Evolutionary conservation across 2,113 vertebrate genomes (phyloP).

Genomic region (Platycercus adscitus): DNA sequence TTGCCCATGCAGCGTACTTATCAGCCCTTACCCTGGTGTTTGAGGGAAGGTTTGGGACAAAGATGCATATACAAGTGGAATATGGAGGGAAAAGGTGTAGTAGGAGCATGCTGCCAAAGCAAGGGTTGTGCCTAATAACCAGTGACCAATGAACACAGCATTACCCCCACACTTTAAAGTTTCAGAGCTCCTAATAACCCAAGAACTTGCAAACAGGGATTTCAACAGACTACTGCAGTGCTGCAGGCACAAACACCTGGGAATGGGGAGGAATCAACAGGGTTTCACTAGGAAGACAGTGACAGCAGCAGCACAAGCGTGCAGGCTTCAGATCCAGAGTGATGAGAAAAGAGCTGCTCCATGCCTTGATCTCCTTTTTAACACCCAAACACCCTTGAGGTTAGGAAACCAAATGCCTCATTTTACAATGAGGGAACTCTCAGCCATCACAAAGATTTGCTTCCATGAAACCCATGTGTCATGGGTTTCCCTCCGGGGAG

Average conservation of each 20-base stretch:
- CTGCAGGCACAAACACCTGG: not conserved
- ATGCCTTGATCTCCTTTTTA: not conserved
- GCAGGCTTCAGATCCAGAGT: not conserved
- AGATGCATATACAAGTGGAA: not conserved
- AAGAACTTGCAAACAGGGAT: not conserved
- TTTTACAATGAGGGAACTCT: constrained; percentile 21
- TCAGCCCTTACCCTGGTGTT: not conserved
- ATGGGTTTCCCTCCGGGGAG: not conserved
- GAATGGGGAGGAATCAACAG: not conserved
- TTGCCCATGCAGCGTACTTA: rapidly evolving
- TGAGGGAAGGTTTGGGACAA: not conserved
- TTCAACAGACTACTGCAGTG: not conserved
- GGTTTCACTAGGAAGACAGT: not conserved
- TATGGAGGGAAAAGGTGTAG: not conserved
- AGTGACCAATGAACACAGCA: not conserved
- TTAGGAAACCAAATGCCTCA: not conserved
- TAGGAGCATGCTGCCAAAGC: not conserved
- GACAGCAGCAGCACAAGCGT: not conserved
- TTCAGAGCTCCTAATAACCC: not conserved
- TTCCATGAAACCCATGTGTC: not conserved
- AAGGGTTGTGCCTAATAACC: not conserved
- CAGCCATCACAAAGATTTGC: not conserved
- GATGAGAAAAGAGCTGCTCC: not conserved
- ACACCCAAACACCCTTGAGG: not conserved
- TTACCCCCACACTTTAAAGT: not conserved